Conservation (phyloP, 2,797 vertebrate genomes). For the Tolypeutes matacus region DNA sequence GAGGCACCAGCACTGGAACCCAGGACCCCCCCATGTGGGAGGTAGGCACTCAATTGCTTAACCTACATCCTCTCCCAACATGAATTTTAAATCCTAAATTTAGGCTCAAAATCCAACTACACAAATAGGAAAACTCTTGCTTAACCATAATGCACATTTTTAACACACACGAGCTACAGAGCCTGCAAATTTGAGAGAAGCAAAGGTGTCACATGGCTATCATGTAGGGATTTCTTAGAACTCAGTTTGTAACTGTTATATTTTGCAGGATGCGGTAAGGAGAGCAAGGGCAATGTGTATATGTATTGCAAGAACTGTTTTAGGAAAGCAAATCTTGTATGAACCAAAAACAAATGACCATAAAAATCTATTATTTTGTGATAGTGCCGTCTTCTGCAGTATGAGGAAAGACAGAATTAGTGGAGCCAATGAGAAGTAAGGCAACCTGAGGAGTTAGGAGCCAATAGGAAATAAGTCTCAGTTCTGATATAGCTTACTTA, state of each 20-base stretch:
- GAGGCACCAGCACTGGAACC: too few relatives aligned
- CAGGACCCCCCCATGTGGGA: too few relatives aligned
- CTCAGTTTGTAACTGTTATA: neutral
- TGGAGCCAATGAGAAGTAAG: neutral
- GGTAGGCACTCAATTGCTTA: too few relatives aligned
- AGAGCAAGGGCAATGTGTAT: neutral
- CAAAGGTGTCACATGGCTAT: neutral
- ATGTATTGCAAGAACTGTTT: neutral
- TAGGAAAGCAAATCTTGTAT: slow-evolving; percentile 9
- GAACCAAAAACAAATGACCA: slow-evolving; percentile 42
- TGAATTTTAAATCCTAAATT: slow-evolving; percentile 54
- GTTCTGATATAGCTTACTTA: neutral
- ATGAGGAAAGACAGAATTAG: slow-evolving; percentile 4
- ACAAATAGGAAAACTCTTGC: neutral
- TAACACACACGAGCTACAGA: neutral
- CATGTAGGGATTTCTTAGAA: neutral
- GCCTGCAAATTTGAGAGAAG: slow-evolving; percentile 1
- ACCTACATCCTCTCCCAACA: too few relatives aligned
- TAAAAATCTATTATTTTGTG: neutral
- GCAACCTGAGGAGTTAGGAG: neutral
- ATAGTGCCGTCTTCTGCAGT: neutral
- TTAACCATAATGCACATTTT: neutral
- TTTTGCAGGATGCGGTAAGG: neutral
- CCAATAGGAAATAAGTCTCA: neutral
- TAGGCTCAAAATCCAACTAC: slow-evolving; percentile 41